A percentile compares a stretch with the other conserved stretches of the same genome.
Conservation (phyloP, 2,797 vertebrate genomes). For the Acrossocheilus fasciatus region DNA sequence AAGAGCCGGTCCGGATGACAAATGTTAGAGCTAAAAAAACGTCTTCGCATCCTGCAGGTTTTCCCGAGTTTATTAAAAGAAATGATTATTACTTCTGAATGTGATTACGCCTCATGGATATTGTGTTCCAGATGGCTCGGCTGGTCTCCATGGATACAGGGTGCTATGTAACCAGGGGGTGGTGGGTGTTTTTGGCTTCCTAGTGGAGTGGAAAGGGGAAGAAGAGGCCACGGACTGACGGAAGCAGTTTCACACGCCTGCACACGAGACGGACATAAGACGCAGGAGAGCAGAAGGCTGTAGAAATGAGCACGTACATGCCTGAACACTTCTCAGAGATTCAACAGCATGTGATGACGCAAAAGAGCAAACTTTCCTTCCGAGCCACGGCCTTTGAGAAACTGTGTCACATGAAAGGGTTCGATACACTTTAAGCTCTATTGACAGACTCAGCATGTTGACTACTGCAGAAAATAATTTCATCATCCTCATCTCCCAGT, state of each 20-base stretch:
- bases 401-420: conserved; percentile 6
- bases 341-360: conserved; percentile 16
- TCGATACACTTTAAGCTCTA: neutral
- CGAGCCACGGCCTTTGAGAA: neutral
- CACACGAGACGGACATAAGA: conserved; percentile 37
- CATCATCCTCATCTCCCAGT: neutral
- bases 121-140: conserved; percentile 61
- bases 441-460: neutral
- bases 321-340: conserved; percentile 1
- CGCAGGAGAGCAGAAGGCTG: conserved; percentile 37
- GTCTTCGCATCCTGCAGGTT: conserved; percentile 2
- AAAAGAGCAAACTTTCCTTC: neutral
- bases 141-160: conserved; percentile 70
- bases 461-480: neutral
- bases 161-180: conserved; percentile 62
- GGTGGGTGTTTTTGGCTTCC: conserved; percentile 52
- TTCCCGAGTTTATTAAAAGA: conserved; percentile 61
- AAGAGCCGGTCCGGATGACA: neutral
- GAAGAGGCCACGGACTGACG: conserved; percentile 47
- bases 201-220: conserved; percentile 30
- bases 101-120: conserved; percentile 53
- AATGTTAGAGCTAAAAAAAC: conserved; percentile 2
- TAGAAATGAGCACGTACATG: neutral
- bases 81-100: conserved; percentile 58
- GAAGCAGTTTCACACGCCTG: conserved; percentile 47